phyloP scores from a whole-genome alignment of 2,888 invertebrate genomes.

The Microplitis manilae region DNA sequence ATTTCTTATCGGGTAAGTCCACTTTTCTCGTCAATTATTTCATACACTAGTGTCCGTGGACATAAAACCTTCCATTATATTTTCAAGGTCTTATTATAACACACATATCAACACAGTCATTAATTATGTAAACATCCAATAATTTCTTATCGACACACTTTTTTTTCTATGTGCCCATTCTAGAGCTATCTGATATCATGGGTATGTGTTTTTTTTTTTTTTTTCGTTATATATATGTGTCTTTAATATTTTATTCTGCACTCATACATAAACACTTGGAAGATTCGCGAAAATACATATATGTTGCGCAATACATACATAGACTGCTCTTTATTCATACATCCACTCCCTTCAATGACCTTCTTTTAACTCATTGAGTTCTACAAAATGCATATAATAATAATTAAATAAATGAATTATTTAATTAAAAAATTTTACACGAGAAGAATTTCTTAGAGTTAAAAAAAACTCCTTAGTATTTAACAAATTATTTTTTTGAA shows the following conservation, averaged over 20 bases:
- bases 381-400: background rate
- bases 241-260: background rate
- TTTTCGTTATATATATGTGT: background rate
- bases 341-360: constrained; percentile 9
- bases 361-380: background rate
- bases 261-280: background rate
- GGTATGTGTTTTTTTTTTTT: background rate
- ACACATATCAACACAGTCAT: background rate
- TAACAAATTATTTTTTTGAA: too few species aligned
- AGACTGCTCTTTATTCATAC: constrained; percentile 6
- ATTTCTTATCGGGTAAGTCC: constrained; percentile 72
- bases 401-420: background rate
- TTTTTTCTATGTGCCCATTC: background rate
- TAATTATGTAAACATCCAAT: background rate
- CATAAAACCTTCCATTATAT: constrained; percentile 7
- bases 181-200: background rate
- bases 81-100: constrained; percentile 22
- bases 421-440: too few species aligned
- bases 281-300: background rate
- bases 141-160: background rate
- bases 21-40: constrained; percentile 55
- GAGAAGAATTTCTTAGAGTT: too few species aligned
- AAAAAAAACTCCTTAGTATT: too few species aligned
- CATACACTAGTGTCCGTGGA: constrained; percentile 24
- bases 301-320: background rate